These are phyloP conservation scores for Sebastiscus albofasciatus DNA, from an alignment of 2,797 vertebrate species.

Conservation along the genomic window DNA sequence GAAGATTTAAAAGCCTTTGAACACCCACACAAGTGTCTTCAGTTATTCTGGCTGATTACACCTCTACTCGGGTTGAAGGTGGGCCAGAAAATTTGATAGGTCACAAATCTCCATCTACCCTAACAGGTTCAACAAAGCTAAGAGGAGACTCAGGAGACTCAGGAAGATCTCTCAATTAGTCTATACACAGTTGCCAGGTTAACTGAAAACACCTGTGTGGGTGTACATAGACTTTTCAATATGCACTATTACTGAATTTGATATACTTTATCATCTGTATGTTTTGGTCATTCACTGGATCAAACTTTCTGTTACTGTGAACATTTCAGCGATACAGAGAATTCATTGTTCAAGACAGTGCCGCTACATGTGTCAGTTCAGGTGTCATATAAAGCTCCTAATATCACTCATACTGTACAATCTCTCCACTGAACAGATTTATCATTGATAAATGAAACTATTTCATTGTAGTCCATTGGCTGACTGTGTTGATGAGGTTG, in stretches of 20 bases:
- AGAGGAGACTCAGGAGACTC: too few species aligned
- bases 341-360: neutral
- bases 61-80: neutral
- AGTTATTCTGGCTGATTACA: neutral
- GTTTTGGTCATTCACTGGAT: neutral
- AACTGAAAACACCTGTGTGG: neutral
- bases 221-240: neutral
- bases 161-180: too few species aligned
- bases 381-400: neutral
- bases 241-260: neutral
- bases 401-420: neutral
- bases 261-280: neutral
- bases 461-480: neutral
- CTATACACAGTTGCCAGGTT: neutral
- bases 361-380: neutral
- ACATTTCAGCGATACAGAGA: neutral
- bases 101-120: neutral
- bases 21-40: neutral
- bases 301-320: neutral
- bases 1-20: neutral
- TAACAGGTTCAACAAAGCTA: too few species aligned
- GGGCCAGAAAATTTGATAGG: too few species aligned
- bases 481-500: neutral
- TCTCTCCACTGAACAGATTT: neutral
- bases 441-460: neutral